These are phyloP conservation scores for Brachyrhaphis roseni DNA, from an alignment of 2,797 vertebrate genomes.

Conservation along the genomic window DNA sequence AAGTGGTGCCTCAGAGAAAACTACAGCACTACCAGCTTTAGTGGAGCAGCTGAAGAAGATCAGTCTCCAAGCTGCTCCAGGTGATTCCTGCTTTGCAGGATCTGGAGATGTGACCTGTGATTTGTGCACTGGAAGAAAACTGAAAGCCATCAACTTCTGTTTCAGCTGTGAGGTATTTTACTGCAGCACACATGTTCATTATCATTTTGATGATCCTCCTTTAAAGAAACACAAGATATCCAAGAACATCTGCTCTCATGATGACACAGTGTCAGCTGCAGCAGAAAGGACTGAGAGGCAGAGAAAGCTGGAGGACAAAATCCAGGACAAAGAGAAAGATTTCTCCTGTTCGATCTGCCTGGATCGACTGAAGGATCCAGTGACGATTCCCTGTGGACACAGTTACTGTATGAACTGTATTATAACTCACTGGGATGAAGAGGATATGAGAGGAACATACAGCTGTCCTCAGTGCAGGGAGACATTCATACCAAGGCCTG, in stretches of 20 bases:
- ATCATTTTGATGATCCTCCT: neutral
- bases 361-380: too few species aligned
- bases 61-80: neutral
- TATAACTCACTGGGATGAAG: neutral
- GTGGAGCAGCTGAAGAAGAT: neutral
- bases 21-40: neutral
- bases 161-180: neutral
- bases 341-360: neutral
- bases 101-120: neutral
- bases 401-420: too few species aligned
- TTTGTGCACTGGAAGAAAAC: neutral
- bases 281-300: too few species aligned
- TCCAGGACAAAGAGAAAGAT: too few species aligned
- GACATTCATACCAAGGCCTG: neutral
- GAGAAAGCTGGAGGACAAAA: too few species aligned
- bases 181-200: neutral
- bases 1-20: neutral
- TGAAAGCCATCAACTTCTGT: neutral
- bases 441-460: neutral
- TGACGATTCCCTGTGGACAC: too few species aligned
- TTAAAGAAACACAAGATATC: constrained; percentile 1
- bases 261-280: too few species aligned
- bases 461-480: neutral
- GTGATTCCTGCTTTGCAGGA: neutral
- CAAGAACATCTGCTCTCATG: constrained; percentile 4